Percentiles rank a stretch among this genome's conserved stretches.
Conservation (phyloP, 2,113 vertebrate genomes). For the Plecotus auritus region DNA sequence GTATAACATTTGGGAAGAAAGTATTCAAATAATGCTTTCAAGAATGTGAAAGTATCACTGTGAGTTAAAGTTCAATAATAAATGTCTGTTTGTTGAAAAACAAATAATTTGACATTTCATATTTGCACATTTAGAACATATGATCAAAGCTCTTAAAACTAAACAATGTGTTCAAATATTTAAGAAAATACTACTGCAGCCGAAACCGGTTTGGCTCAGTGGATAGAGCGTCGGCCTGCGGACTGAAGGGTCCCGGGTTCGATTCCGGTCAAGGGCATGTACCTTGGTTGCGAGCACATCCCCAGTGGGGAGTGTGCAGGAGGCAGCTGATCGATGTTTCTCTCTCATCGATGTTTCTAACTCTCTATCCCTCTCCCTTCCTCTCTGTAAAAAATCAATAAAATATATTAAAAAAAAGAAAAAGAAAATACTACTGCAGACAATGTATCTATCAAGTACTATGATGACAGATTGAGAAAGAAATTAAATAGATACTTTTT, state of each 20-base stretch:
- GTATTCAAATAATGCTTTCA: constrained; percentile 36
- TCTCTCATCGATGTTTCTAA: too few relatives aligned
- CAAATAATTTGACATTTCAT: not conserved
- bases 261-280: too few relatives aligned
- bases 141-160: not conserved
- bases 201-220: too few relatives aligned
- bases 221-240: too few relatives aligned
- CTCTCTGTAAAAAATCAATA: too few relatives aligned
- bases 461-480: not conserved
- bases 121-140: not conserved
- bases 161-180: not conserved
- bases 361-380: too few relatives aligned
- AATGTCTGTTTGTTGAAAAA: not conserved
- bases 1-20: constrained; percentile 13
- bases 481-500: not conserved
- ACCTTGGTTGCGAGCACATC: too few relatives aligned
- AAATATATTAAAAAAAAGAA: too few relatives aligned
- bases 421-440: not conserved
- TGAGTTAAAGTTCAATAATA: not conserved
- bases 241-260: too few relatives aligned
- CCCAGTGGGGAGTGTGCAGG: too few relatives aligned
- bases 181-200: too few relatives aligned
- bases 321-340: too few relatives aligned
- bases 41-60: constrained; percentile 19
- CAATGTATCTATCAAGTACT: not conserved